A percentile compares a stretch with the other conserved stretches of the same genome.
Evolutionary conservation across 2,888 invertebrate species (phyloP).

Genomic region (Brachyptera risi): DNA sequence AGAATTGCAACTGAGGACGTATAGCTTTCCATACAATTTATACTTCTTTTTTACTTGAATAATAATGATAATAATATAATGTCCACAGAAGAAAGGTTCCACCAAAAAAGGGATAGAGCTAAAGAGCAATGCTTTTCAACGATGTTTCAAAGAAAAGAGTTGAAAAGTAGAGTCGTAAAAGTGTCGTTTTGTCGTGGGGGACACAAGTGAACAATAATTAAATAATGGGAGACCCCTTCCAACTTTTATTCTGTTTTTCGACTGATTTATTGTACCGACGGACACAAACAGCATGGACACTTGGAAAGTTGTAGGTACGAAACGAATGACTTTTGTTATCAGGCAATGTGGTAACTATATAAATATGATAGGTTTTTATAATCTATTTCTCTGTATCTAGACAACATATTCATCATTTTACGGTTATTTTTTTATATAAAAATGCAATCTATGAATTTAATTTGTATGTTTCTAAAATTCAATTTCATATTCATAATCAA

Average conservation of each 20-base stretch:
- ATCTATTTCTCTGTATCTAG: too few relatives aligned
- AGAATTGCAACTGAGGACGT: not conserved
- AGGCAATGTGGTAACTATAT: slow-evolving; percentile 1
- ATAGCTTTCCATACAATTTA: slow-evolving; percentile 18
- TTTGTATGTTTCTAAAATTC: too few relatives aligned
- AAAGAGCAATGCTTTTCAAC: slow-evolving; percentile 10
- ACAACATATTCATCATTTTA: too few relatives aligned
- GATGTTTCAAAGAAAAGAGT: slow-evolving; percentile 21
- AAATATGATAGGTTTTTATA: too few relatives aligned
- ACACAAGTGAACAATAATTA: slow-evolving; percentile 27
- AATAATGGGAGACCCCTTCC: slow-evolving; percentile 22
- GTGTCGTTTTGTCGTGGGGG: slow-evolving; percentile 23
- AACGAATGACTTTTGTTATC: not conserved
- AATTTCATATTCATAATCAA: too few relatives aligned
- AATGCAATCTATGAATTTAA: too few relatives aligned
- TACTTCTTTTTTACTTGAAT: slow-evolving; percentile 22
- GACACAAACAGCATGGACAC: too few relatives aligned
- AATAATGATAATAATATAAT: slow-evolving; percentile 19
- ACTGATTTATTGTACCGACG: slow-evolving; percentile 15
- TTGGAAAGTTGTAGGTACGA: not conserved
- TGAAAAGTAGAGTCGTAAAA: slow-evolving; percentile 23
- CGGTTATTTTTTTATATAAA: too few relatives aligned
- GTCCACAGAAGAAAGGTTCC: slow-evolving; percentile 7
- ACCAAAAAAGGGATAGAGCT: slow-evolving; percentile 14
- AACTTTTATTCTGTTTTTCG: not conserved